These are phyloP conservation scores for Drosophila diplacantha DNA, from an alignment of 2,888 invertebrate genomes.

Conservation along the genomic window DNA sequence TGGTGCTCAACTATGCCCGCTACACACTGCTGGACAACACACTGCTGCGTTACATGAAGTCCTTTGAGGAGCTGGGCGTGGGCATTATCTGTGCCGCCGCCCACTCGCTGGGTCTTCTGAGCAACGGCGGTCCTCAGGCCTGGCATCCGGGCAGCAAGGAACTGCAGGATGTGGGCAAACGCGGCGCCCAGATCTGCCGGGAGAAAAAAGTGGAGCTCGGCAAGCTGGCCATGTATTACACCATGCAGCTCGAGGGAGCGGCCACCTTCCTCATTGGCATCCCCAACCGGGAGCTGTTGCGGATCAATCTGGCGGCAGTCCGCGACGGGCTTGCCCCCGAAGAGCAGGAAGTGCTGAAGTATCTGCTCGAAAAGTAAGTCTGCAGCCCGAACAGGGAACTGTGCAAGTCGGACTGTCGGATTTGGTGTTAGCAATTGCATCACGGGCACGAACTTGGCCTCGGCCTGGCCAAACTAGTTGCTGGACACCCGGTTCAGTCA, in stretches of 20 bases:
- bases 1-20: slow-evolving; percentile 85
- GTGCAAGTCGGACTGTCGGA: slow-evolving; percentile 50
- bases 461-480: slow-evolving; percentile 44
- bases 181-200: slow-evolving; percentile 84
- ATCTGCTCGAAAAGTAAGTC: slow-evolving; percentile 78
- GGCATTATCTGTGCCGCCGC: slow-evolving; percentile 91
- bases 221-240: slow-evolving; percentile 78
- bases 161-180: slow-evolving; percentile 55
- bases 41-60: slow-evolving; percentile 85
- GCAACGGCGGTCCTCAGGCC: slow-evolving; percentile 84
- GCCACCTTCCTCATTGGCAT: slow-evolving; percentile 88
- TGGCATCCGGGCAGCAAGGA: slow-evolving; percentile 89
- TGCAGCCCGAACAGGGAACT: slow-evolving; percentile 30
- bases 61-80: slow-evolving; percentile 79
- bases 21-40: slow-evolving; percentile 89
- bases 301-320: slow-evolving; percentile 82
- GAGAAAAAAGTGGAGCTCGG: slow-evolving; percentile 82
- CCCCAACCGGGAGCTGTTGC: slow-evolving; percentile 82
- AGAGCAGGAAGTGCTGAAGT: slow-evolving; percentile 82
- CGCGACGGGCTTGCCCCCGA: slow-evolving; percentile 82
- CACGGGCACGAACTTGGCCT: slow-evolving; percentile 59
- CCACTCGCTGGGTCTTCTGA: slow-evolving; percentile 89
- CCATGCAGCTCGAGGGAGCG: slow-evolving; percentile 81
- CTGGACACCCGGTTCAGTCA: slow-evolving; percentile 1
- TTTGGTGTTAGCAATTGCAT: slow-evolving; percentile 59